Evolutionary conservation across 1,140 invertebrate genomes (phyloP).

Genomic region (Calycopis cecrops): DNA sequence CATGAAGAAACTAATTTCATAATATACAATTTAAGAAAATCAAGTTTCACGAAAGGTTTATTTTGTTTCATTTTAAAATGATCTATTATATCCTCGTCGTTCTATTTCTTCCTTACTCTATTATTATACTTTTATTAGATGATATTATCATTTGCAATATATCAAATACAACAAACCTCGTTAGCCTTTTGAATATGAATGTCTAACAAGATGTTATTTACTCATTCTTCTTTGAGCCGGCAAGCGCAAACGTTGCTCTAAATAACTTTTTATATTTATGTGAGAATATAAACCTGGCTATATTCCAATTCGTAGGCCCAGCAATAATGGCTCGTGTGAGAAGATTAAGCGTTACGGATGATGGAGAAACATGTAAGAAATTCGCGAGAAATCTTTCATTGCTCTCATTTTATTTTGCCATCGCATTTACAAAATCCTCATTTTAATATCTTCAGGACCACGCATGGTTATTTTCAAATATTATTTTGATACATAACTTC

Average conservation of each 20-base stretch:
- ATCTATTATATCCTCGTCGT: too few species aligned
- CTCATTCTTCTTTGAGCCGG: background rate
- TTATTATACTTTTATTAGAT: too few species aligned
- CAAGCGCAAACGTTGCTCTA: background rate
- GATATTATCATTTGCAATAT: too few species aligned
- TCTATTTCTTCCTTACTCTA: too few species aligned
- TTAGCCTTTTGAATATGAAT: slow-evolving; percentile 1
- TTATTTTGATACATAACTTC: background rate
- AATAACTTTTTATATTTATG: slow-evolving; percentile 6
- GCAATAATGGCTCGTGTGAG: slow-evolving; percentile 72
- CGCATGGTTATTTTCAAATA: slow-evolving; percentile 12
- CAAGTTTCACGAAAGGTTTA: too few species aligned
- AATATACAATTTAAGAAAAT: too few species aligned
- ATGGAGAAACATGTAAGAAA: slow-evolving; percentile 77
- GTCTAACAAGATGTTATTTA: slow-evolving; percentile 1
- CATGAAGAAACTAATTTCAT: too few species aligned
- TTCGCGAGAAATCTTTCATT: slow-evolving; percentile 24
- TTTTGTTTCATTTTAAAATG: too few species aligned
- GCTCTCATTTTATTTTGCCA: slow-evolving; percentile 18
- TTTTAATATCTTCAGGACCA: background rate
- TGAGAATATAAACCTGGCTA: slow-evolving; percentile 20
- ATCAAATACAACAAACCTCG: background rate
- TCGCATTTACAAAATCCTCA: slow-evolving; percentile 10
- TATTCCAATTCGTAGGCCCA: slow-evolving; percentile 55
- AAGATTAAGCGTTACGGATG: slow-evolving; percentile 76